These are phyloP conservation scores for Eueides isabella DNA, from an alignment of 1,140 invertebrate species.

Conservation along the genomic window DNA sequence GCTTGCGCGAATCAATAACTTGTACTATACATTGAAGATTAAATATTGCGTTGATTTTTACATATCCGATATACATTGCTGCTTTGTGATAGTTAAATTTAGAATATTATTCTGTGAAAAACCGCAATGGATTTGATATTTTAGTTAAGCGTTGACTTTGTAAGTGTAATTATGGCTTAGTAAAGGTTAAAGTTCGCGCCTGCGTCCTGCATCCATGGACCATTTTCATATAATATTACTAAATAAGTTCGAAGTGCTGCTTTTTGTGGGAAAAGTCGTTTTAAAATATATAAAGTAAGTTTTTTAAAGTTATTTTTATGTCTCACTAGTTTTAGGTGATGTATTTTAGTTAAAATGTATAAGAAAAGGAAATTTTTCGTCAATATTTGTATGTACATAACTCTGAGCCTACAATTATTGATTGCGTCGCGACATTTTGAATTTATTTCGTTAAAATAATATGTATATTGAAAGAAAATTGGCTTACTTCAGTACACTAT, in stretches of 20 bases:
- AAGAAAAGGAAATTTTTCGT: not conserved
- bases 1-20: slow-evolving; percentile 76
- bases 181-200: slow-evolving; percentile 54
- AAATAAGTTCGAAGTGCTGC: slow-evolving; percentile 61
- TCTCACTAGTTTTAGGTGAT: not conserved
- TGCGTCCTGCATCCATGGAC: slow-evolving; percentile 69
- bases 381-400: not conserved
- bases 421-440: slow-evolving; percentile 26
- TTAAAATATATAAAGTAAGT: slow-evolving; percentile 65
- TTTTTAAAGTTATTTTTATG: slow-evolving; percentile 8
- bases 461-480: no score
- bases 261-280: slow-evolving; percentile 58
- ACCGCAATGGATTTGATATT: slow-evolving; percentile 44
- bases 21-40: slow-evolving; percentile 42
- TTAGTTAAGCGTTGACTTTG: not conserved
- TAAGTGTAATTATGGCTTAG: not conserved
- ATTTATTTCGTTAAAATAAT: not conserved
- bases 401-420: not conserved
- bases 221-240: slow-evolving; percentile 68
- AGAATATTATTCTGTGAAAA: slow-evolving; percentile 13
- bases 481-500: no score
- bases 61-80: slow-evolving; percentile 42
- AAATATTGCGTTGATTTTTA: not conserved
- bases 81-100: not conserved
- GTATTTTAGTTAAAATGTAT: not conserved